A percentile compares a stretch with the other conserved stretches of the same genome.
Conservation (phyloP, 1,140 invertebrate genomes). For the Rhynchophorus ferrugineus region DNA sequence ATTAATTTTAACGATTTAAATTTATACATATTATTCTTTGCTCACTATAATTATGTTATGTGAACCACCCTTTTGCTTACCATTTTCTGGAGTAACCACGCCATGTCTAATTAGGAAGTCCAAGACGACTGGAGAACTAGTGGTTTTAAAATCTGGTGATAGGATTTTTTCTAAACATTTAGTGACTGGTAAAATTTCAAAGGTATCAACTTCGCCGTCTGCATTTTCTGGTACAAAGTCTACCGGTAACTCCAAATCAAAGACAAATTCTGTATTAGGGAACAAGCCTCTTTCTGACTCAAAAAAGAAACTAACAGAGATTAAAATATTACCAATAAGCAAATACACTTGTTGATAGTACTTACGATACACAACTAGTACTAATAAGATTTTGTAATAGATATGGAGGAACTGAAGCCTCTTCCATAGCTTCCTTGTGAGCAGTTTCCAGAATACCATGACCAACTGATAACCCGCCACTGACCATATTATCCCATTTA, state of each 20-base stretch:
- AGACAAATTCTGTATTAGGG: conserved; percentile 92
- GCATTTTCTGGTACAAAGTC: conserved; percentile 84
- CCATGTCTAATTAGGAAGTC: conserved; percentile 90
- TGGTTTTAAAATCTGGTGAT: conserved; percentile 83
- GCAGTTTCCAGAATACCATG: conserved; percentile 81
- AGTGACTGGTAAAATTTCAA: conserved; percentile 74
- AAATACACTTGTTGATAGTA: conserved; percentile 16
- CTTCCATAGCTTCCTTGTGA: conserved; percentile 88
- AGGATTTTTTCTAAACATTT: conserved; percentile 74
- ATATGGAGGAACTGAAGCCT: conserved; percentile 75
- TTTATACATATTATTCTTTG: too few relatives aligned
- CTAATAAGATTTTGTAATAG: conserved; percentile 68
- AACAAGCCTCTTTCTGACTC: conserved; percentile 87
- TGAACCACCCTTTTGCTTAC: too few relatives aligned
- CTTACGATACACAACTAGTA: conserved; percentile 73
- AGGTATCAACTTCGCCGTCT: conserved; percentile 88
- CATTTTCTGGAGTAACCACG: conserved; percentile 79
- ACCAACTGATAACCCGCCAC: conserved; percentile 83
- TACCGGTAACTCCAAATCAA: conserved; percentile 81
- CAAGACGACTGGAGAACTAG: conserved; percentile 79
- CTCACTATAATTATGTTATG: too few relatives aligned
- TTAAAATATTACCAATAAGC: background rate
- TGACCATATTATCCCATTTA: conserved; percentile 92
- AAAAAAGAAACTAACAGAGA: conserved; percentile 64
- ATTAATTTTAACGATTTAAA: too few relatives aligned